These are phyloP conservation scores for Pyrrhosoma nymphula DNA, from an alignment of 2,888 invertebrate species.

Conservation along the genomic window DNA sequence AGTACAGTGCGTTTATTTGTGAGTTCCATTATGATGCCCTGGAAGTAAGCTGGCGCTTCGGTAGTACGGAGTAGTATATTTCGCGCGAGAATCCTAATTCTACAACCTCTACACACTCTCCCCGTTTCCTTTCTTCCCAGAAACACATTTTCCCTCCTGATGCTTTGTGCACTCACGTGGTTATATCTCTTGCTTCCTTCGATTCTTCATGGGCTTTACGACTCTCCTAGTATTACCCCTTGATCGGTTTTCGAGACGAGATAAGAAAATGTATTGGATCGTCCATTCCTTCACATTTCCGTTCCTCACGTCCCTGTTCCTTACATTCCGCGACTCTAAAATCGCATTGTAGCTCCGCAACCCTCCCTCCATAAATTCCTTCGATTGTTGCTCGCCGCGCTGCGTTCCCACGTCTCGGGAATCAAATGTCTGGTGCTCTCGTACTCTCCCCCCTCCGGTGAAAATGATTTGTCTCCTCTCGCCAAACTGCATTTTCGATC, in stretches of 20 bases:
- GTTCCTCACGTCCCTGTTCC: background rate
- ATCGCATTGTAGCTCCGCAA: background rate
- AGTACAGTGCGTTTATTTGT: too few species aligned
- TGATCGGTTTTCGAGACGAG: background rate
- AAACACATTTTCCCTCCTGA: background rate
- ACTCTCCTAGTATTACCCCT: background rate
- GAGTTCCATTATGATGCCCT: background rate
- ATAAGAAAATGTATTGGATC: background rate
- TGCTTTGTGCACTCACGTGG: background rate
- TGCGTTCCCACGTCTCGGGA: background rate
- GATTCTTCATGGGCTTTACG: background rate
- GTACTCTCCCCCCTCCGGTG: background rate
- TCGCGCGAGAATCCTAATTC: background rate
- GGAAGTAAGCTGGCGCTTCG: background rate
- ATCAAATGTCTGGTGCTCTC: background rate
- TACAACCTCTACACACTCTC: background rate
- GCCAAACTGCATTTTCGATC: background rate
- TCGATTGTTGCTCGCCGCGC: background rate
- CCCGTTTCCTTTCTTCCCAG: background rate
- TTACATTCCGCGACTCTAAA: background rate
- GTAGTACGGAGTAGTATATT: background rate
- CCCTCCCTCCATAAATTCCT: background rate
- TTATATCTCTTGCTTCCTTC: background rate
- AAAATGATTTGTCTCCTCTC: constrained; percentile 15
- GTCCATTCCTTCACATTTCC: background rate